Base-by-base conservation (phyloP, 2,797 vertebrate species). In the Helicolenus hilgendorfi region DNA sequence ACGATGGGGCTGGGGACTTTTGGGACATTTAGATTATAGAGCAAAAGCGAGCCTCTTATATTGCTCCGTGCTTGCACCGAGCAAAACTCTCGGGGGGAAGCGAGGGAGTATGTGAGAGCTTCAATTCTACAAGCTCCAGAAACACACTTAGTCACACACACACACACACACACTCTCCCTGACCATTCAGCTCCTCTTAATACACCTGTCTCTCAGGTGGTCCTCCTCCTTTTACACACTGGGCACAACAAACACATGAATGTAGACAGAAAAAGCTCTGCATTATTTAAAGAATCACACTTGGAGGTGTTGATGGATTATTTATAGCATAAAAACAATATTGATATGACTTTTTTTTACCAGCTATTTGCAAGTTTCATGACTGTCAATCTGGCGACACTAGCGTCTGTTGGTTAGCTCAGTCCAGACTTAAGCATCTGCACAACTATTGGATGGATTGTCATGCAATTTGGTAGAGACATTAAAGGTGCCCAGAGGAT, bases 1-100 rank as follows among this genome's bases (percentile, higher is more conserved):
- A 62, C 26, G 15, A 59, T 41, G 7, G 29, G 29, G 20, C 72
- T 38, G n/a, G 8, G 38, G 72, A 87, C 86, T 41, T 83, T 33
- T 79, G 74, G 15, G 69, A 84, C 31, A 38, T 76, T 79, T 35
- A 79, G 67, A 84, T 80, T 77, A 81, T 11, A 75, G 71, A 85
- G 78, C 22, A 79, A 73, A 83, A 45, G 53, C 18, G 13, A 75
- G 20, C 45, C 45, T 64, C 62, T 80, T 77, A 63, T 75, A 65
- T 29, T 70, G 55, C 2, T 0, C 13, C 4, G 22, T 20, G 58
- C 68, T 75, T 64, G 60, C 64, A 62, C 26, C 18, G 49, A 67
- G 33, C 27, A 81, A 64, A 74, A 72, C 11, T 68, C 83, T 84
- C 72, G 5, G 41, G 70, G 75, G 75, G 62, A 53, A 84, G 29